These are phyloP conservation scores for Nomada ferruginata DNA, from an alignment of 2,888 invertebrate species.

Conservation along the genomic window DNA sequence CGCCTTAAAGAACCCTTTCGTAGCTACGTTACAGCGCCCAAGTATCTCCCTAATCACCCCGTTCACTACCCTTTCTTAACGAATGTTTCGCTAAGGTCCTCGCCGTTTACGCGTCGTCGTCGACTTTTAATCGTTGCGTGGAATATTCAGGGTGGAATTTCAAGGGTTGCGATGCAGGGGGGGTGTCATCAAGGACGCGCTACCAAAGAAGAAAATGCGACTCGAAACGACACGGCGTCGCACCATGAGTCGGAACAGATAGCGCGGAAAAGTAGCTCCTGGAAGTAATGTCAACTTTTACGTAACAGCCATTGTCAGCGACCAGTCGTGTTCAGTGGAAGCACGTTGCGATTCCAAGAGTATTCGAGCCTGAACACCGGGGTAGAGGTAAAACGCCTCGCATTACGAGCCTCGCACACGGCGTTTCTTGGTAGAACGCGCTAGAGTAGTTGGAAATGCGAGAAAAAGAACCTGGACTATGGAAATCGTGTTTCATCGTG, in stretches of 20 bases:
- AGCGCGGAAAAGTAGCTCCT: conserved; percentile 56
- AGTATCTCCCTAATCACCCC: background rate
- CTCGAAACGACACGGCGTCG: conserved; percentile 5
- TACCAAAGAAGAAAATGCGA: conserved; percentile 9
- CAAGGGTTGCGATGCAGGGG: background rate
- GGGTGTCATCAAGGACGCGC: conserved; percentile 6
- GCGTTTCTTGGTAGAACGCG: background rate
- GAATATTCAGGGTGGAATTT: conserved; percentile 22
- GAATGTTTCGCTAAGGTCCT: background rate
- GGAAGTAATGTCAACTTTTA: conserved; percentile 63
- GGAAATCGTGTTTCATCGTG: conserved; percentile 12
- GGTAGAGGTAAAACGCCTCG: conserved; percentile 48
- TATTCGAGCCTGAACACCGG: conserved; percentile 31
- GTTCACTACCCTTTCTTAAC: background rate
- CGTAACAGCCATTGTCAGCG: conserved; percentile 64
- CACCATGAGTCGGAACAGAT: conserved; percentile 27
- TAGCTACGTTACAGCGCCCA: background rate
- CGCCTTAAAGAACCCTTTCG: background rate
- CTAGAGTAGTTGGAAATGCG: background rate
- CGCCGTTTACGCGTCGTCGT: background rate
- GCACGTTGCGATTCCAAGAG: conserved; percentile 50
- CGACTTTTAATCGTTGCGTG: conserved; percentile 6
- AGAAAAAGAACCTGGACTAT: background rate
- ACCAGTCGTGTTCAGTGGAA: conserved; percentile 56
- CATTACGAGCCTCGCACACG: conserved; percentile 40